phyloP scores from a whole-genome alignment of 1,140 invertebrate genomes.

The Philotrypesis tridentata region DNA sequence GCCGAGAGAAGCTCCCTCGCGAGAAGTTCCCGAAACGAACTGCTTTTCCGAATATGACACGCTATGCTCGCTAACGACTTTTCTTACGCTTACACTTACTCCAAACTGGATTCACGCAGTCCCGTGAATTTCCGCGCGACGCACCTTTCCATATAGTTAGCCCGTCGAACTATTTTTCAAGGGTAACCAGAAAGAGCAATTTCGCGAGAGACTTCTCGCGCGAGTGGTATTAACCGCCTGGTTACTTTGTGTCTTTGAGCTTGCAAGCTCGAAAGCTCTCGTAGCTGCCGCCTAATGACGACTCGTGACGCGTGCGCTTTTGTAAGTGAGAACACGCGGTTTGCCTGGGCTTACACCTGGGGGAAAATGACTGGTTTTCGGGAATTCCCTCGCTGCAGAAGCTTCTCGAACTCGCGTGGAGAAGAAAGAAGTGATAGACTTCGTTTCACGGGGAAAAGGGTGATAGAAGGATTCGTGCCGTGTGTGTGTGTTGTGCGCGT shows the following conservation, averaged over 20 bases:
- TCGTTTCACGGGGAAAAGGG: too few species aligned
- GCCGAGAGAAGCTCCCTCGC: too few species aligned
- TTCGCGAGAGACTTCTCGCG: background rate
- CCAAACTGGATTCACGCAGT: background rate
- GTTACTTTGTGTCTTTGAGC: background rate
- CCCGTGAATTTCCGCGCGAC: background rate
- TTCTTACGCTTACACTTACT: background rate
- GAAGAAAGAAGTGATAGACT: too few species aligned
- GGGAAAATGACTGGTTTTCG: too few species aligned
- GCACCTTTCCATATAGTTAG: too few species aligned
- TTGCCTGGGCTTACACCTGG: background rate
- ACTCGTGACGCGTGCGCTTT: background rate
- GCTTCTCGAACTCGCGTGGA: too few species aligned
- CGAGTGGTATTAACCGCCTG: background rate
- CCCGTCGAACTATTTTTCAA: background rate
- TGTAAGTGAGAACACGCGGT: background rate
- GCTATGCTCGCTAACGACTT: background rate
- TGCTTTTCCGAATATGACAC: too few species aligned
- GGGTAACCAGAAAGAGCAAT: background rate
- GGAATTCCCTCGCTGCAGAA: too few species aligned
- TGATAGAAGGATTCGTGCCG: too few species aligned
- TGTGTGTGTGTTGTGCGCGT: too few species aligned
- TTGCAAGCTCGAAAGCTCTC: background rate
- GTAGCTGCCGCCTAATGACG: background rate
- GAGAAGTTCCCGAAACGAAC: too few species aligned